phyloP scores from a whole-genome alignment of 2,797 vertebrate genomes.

The Strix occidentalis region DNA sequence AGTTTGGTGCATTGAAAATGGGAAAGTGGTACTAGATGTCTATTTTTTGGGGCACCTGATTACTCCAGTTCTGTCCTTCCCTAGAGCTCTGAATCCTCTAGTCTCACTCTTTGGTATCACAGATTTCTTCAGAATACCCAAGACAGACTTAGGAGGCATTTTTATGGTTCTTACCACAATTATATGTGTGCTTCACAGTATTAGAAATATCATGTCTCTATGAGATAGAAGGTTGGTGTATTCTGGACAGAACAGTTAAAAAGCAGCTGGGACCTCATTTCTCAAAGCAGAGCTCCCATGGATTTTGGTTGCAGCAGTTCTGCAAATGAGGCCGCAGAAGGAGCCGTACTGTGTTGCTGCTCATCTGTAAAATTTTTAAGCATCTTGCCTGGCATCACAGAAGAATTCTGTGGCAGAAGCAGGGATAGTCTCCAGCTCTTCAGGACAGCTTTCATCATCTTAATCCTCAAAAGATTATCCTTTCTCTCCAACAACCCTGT shows the following conservation, averaged over 20 bases:
- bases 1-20: background rate
- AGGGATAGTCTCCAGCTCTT: background rate
- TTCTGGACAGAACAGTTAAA: background rate
- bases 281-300: background rate
- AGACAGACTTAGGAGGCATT: background rate
- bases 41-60: background rate
- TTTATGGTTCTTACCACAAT: background rate
- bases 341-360: background rate
- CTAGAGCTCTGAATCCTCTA: background rate
- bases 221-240: background rate
- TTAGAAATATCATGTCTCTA: background rate
- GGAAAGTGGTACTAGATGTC: background rate
- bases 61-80: background rate
- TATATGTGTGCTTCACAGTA: background rate
- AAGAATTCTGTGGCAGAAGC: background rate
- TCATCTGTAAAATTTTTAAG: background rate
- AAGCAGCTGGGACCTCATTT: background rate
- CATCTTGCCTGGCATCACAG: background rate
- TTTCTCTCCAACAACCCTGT: background rate
- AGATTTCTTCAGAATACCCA: background rate
- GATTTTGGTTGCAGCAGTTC: background rate
- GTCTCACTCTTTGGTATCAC: background rate
- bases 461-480: conserved; percentile 6
- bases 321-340: background rate
- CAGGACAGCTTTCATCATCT: background rate